Conservation (phyloP, 2,888 invertebrate species). For the Folsomia manolachei region DNA sequence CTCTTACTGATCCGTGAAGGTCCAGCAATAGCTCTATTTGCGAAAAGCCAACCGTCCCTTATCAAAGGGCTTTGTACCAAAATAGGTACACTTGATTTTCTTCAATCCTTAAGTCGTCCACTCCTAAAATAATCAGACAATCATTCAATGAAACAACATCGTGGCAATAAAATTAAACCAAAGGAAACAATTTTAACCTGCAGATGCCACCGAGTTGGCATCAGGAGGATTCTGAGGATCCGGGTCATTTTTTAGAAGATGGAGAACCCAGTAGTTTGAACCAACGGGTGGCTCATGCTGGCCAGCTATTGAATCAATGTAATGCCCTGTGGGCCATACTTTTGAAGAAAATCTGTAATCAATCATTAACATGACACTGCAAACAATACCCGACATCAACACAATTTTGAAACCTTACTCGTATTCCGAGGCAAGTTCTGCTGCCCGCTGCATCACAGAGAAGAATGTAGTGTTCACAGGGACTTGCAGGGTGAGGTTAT, state of each 20-base stretch:
- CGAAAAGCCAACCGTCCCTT: no score
- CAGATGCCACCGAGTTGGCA: slow-evolving; percentile 81
- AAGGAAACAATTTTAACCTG: slow-evolving; percentile 68
- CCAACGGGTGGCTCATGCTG: slow-evolving; percentile 76
- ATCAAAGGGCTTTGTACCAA: slow-evolving; percentile 84
- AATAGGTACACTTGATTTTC: slow-evolving; percentile 86
- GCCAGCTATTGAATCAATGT: slow-evolving; percentile 80
- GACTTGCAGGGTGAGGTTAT: slow-evolving; percentile 71
- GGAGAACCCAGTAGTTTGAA: slow-evolving; percentile 85
- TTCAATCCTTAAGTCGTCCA: slow-evolving; percentile 80
- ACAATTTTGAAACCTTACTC: slow-evolving; percentile 3
- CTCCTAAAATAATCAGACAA: no score
- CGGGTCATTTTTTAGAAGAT: slow-evolving; percentile 75
- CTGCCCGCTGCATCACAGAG: slow-evolving; percentile 75
- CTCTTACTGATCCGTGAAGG: no score
- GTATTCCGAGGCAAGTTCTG: slow-evolving; percentile 52
- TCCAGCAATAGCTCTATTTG: no score
- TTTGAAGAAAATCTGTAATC: slow-evolving; percentile 71
- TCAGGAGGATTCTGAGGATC: slow-evolving; percentile 78
- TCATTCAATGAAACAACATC: no score
- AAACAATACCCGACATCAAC: not conserved
- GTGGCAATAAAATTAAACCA: no score
- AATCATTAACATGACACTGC: not conserved
- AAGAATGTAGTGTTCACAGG: slow-evolving; percentile 68
- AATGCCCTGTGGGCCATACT: slow-evolving; percentile 89